These are phyloP conservation scores for Oncorhynchus masou DNA, from an alignment of 2,113 vertebrate genomes.

Conservation along the genomic window DNA sequence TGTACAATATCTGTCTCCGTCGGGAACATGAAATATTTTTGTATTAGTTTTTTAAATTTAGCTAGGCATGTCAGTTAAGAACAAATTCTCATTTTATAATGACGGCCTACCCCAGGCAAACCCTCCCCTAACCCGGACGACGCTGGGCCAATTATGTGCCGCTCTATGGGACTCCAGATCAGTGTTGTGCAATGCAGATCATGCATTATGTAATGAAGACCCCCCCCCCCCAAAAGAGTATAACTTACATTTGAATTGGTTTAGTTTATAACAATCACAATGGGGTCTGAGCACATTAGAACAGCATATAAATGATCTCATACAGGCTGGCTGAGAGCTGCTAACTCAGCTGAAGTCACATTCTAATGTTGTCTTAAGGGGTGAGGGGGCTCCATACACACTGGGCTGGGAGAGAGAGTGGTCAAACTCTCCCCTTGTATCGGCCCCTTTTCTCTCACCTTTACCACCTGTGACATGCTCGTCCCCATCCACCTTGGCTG, in stretches of 20 bases:
- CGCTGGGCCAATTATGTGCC: too few relatives aligned
- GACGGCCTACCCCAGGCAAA: too few relatives aligned
- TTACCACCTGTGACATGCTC: conserved; percentile 60
- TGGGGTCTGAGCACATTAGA: not conserved
- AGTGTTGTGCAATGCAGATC: conserved; percentile 15
- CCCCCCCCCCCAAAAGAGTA: not conserved
- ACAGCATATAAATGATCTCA: conserved; percentile 34
- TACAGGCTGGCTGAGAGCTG: conserved; percentile 9
- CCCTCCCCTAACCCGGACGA: too few relatives aligned
- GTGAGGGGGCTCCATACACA: not conserved
- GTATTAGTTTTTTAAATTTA: too few relatives aligned
- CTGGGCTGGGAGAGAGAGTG: not conserved
- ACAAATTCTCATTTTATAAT: too few relatives aligned
- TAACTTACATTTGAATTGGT: conserved; percentile 33
- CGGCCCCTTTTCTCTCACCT: conserved; percentile 51
- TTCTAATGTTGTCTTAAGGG: conserved; percentile 30
- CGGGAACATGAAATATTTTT: not conserved
- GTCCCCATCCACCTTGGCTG: conserved; percentile 60
- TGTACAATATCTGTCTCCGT: too few relatives aligned
- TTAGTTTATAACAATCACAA: conserved; percentile 25
- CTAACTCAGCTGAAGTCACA: conserved; percentile 23
- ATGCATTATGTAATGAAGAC: conserved; percentile 16
- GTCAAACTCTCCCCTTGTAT: not conserved
- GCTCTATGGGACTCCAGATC: too few relatives aligned
- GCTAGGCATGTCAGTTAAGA: too few relatives aligned